Percentiles rank a stretch among this genome's conserved stretches.
These are phyloP conservation scores for Lepidurus couesii DNA, from an alignment of 1,140 invertebrate species.

Conservation along the genomic window DNA sequence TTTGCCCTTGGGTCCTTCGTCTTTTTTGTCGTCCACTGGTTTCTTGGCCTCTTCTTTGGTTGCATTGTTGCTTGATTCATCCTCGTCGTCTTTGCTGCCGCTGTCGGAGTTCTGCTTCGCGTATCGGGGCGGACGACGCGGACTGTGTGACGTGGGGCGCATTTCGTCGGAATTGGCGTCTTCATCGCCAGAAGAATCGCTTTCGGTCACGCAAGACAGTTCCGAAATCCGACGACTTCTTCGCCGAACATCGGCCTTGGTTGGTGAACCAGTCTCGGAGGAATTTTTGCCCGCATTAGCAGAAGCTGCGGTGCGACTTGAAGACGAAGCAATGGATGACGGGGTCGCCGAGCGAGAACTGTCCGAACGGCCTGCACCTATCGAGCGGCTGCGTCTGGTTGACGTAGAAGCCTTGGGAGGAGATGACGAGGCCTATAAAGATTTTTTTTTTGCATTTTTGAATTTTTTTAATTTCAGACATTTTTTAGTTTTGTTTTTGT, in stretches of 20 bases:
- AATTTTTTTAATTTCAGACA: not conserved
- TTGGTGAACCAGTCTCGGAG: not conserved
- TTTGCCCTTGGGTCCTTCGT: slow-evolving; percentile 33
- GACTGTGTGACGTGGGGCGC: slow-evolving; percentile 3
- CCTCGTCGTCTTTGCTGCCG: slow-evolving; percentile 45
- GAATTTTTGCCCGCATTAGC: not conserved
- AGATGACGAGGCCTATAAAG: not conserved
- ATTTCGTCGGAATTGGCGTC: slow-evolving; percentile 30
- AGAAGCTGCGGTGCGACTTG: slow-evolving; percentile 22
- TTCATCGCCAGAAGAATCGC: slow-evolving; percentile 31
- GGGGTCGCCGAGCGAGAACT: slow-evolving; percentile 25
- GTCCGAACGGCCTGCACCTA: not conserved
- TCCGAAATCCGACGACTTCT: slow-evolving; percentile 29
- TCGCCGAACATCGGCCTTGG: slow-evolving; percentile 16
- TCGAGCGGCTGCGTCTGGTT: not conserved
- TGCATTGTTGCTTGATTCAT: slow-evolving; percentile 42
- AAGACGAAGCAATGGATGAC: slow-evolving; percentile 30
- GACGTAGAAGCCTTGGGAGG: not conserved
- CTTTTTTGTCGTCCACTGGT: not conserved
- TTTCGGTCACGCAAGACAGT: slow-evolving; percentile 25
- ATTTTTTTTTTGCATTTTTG: not conserved
- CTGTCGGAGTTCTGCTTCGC: not conserved
- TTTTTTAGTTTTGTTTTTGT: not conserved
- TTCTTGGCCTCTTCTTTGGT: slow-evolving; percentile 37
- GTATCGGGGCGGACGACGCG: not conserved